Percentiles rank a stretch among this genome's conserved stretches.
These are phyloP conservation scores for Pluvialis apricaria DNA, from an alignment of 2,113 vertebrate genomes.

Conservation along the genomic window DNA sequence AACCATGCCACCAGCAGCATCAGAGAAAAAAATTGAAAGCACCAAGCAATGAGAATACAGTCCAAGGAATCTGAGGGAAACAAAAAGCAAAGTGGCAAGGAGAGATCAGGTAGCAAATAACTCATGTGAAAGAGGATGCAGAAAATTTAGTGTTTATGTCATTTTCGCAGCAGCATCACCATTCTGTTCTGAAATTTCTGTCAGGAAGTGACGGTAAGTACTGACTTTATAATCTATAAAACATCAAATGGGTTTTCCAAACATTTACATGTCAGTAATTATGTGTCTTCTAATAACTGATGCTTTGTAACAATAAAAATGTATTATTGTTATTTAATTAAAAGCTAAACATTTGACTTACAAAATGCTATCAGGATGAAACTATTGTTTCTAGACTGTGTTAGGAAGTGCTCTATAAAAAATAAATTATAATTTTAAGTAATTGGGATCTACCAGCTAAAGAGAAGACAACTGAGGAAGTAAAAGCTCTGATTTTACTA, in stretches of 20 bases:
- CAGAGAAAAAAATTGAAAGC: not conserved
- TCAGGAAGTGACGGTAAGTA: conserved; percentile 47
- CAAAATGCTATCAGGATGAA: not conserved
- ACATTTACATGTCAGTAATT: not conserved
- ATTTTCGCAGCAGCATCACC: not conserved
- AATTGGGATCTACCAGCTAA: not conserved
- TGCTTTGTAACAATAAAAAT: not conserved
- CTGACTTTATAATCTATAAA: conserved; percentile 13
- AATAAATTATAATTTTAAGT: not conserved
- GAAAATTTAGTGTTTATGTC: not conserved
- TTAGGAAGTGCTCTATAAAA: not conserved
- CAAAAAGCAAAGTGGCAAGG: conserved; percentile 12
- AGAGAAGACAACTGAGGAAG: not conserved
- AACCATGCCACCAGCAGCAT: conserved; percentile 18
- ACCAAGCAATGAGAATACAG: conserved; percentile 14
- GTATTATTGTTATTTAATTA: not conserved
- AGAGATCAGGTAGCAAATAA: conserved; percentile 29
- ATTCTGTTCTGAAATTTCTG: not conserved
- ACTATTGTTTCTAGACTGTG: not conserved
- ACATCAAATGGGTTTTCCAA: not conserved
- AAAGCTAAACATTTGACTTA: not conserved
- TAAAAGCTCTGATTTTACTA: not conserved
- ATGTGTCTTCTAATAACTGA: not conserved
- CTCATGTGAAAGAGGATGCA: not conserved
- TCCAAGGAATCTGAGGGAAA: not conserved